Base-by-base conservation (phyloP, 2,888 invertebrate species). In the Mongoloraphidia duomilia region DNA sequence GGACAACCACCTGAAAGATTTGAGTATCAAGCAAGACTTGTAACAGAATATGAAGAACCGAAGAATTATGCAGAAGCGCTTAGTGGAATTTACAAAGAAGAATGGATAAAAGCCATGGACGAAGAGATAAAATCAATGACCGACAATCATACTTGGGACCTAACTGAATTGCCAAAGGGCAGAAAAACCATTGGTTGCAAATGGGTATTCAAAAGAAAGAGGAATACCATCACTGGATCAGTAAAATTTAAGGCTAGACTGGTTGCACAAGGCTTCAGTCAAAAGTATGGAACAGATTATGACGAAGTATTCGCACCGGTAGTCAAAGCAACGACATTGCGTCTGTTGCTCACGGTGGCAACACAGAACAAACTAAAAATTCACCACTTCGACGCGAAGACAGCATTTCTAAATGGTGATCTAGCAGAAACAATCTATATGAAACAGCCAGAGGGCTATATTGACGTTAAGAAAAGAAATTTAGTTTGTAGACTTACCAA, bases 291-390 rank as follows among this genome's bases (percentile, higher is more conserved):
- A 2, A 46, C 50, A 9, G 58, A 60, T 36, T 59, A 55, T 37
- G 54, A 57, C 34, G 56, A 60, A 49, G 55, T 55, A 2, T 59
- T 52, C 39, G 56, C 55, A 6, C 58, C 59, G 12, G 60, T 61
- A 1, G 58, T 57, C 9, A 52, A 53, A 35, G 56, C 56, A 46
- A 49, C 54, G 26, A 57, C 58, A 11, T 44, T 60, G 17, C 43
- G 60, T 44, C 46, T 48, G n/a, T 44, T 60, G 10, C 53, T 60
- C 2, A 17, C 57, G 44, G 34, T 57, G 34, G 54, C 54, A 14
- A 54, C 51, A 35, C 17, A 13, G 38, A 41, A 50, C 47, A 44
- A 49, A 33, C 42, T 54, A 5, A n/a, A 38, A 8, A 42, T 58
- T 12, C 17, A 17, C 2, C 12, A 39, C 4, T 46, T 53, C 44